Percentiles rank a stretch among this genome's conserved stretches.
Conservation (phyloP, 2,888 invertebrate genomes). For the Coenonympha arcania region DNA sequence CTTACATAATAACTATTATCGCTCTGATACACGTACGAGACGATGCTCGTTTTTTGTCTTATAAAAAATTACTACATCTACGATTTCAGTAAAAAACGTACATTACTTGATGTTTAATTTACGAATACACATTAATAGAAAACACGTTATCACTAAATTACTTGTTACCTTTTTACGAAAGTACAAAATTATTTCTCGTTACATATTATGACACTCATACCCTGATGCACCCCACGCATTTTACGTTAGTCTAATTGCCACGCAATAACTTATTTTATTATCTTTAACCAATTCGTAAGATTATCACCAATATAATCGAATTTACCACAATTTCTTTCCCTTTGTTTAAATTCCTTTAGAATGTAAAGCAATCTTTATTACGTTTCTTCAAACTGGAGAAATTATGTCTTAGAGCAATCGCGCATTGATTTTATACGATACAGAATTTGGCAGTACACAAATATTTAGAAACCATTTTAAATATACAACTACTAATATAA, state of each 20-base stretch:
- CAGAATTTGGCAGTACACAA: background rate
- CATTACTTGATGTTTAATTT: conserved; percentile 62
- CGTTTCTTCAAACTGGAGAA: conserved; percentile 13
- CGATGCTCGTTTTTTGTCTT: conserved; percentile 54
- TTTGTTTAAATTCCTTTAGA: conserved; percentile 13
- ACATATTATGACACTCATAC: conserved; percentile 73
- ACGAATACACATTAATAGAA: conserved; percentile 65
- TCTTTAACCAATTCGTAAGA: conserved; percentile 69
- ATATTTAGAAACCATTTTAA: background rate
- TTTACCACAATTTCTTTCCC: conserved; percentile 23
- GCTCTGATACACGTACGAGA: conserved; percentile 72
- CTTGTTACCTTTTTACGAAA: conserved; percentile 64
- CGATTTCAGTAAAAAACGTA: conserved; percentile 69
- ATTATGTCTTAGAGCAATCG: conserved; percentile 11
- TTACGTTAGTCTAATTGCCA: conserved; percentile 64
- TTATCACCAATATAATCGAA: conserved; percentile 53
- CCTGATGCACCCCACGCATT: conserved; percentile 73
- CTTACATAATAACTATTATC: conserved; percentile 67
- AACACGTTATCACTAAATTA: conserved; percentile 65
- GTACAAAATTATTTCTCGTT: conserved; percentile 66
- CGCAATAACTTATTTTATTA: conserved; percentile 69
- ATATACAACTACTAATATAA: background rate
- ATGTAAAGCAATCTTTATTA: conserved; percentile 25
- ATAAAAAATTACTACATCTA: conserved; percentile 70
- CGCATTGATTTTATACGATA: background rate